Evolutionary conservation across 2,888 invertebrate genomes (phyloP).

Genomic region (Griposia aprilina): DNA sequence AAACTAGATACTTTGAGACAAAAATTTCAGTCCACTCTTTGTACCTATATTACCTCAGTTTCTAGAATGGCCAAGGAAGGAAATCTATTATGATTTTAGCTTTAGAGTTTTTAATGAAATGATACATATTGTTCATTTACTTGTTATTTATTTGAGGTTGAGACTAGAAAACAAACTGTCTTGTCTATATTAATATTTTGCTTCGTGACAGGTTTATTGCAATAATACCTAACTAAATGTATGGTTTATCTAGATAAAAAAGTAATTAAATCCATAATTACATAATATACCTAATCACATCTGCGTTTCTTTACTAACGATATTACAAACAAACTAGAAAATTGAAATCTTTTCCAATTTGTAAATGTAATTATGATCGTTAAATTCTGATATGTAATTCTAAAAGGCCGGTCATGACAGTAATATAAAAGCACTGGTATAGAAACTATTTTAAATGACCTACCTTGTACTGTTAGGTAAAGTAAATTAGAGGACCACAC

Average conservation of each 20-base stretch:
- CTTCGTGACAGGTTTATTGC: constrained; percentile 36
- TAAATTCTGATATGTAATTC: no score
- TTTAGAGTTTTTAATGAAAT: constrained; percentile 18
- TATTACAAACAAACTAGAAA: background rate
- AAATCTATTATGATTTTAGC: constrained; percentile 4
- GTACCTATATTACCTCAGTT: constrained; percentile 17
- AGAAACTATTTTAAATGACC: no score
- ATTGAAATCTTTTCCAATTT: no score
- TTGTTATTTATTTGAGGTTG: constrained; percentile 13
- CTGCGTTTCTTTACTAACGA: constrained; percentile 35
- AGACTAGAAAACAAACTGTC: constrained; percentile 15
- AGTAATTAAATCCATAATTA: constrained; percentile 53
- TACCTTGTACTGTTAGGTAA: no score
- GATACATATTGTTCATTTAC: constrained; percentile 2
- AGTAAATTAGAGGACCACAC: no score
- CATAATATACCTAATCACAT: constrained; percentile 54
- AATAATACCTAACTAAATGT: constrained; percentile 53
- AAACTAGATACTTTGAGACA: constrained; percentile 9
- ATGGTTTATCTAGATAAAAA: constrained; percentile 51
- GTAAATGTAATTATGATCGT: no score
- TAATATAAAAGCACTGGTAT: no score
- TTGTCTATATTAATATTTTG: constrained; percentile 33
- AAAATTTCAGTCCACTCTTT: background rate
- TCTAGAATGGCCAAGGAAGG: constrained; percentile 6
- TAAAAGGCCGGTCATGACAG: no score